These are phyloP conservation scores for Ennomos erosarius DNA, from an alignment of 2,888 invertebrate genomes.

Conservation along the genomic window DNA sequence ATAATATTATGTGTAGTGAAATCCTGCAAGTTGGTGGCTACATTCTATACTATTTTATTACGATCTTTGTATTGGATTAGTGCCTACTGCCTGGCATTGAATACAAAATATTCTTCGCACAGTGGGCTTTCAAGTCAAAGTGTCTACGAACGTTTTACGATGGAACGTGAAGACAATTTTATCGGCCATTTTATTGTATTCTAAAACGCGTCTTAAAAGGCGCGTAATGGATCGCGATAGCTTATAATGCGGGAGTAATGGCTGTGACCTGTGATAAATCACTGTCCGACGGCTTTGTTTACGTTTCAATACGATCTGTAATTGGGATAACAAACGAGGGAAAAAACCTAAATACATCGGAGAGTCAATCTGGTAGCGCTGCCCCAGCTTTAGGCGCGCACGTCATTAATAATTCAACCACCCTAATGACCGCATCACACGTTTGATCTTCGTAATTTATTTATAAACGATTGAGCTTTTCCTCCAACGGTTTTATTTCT, in stretches of 20 bases:
- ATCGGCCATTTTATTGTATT: conserved; percentile 33
- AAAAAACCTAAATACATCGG: conserved; percentile 25
- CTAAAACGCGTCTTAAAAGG: conserved; percentile 31
- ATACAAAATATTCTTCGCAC: conserved; percentile 3
- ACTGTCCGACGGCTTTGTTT: conserved; percentile 33
- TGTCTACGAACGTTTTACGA: conserved; percentile 33
- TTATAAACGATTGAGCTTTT: background rate
- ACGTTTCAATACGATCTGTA: conserved; percentile 23
- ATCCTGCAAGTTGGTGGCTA: no score
- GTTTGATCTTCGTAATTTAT: no score
- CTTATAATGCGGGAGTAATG: conserved; percentile 29
- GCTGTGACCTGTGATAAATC: conserved; percentile 33
- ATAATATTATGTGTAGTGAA: no score
- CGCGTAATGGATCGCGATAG: conserved; percentile 29
- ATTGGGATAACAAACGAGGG: conserved; percentile 4
- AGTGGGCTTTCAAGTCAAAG: conserved; percentile 7
- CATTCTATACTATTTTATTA: no score
- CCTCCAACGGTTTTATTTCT: background rate
- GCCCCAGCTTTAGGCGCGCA: background rate
- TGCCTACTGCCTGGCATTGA: background rate
- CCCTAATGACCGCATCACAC: no score
- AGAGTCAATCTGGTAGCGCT: background rate
- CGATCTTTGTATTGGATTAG: no score
- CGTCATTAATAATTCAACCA: background rate
- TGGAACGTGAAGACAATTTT: conserved; percentile 33